Base-by-base conservation (phyloP, 2,797 vertebrate genomes). In the Argyrosomus regius region DNA sequence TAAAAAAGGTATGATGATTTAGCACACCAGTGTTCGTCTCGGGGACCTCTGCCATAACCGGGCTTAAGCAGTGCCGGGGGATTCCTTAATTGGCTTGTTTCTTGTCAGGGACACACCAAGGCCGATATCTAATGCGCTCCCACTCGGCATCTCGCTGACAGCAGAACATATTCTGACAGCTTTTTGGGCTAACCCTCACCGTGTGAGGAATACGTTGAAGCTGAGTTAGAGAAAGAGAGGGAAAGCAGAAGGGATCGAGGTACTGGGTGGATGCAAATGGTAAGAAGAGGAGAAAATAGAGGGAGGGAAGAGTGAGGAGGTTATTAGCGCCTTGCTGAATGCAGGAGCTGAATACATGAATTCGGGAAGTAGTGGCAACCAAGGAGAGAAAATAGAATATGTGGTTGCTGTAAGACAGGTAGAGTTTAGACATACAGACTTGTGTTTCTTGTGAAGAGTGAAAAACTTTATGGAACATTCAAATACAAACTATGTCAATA, bases 61-160 rank as follows among this genome's bases (percentile, higher is more conserved):
- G 91, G 92, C 93, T 93, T 94, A 94, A 95, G 90, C 91, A 93
- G 92, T 93, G 85, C 88, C 87, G 80, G 88, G 93, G 93, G 93
- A 94, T 87, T 87, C 90, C 90, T 93, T 95, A 95, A 95, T 95
- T 95, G 95, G 94, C 93, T 94, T 93, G 91, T 94, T 94, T 92
- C 93, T 94, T 95, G 93, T 95, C 94, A 93, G 92, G 93, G 94
- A 94, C 93, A 92, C 87, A 83, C 91, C 66, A 81, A 89, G 93
- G 92, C 92, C 84, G 84, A 91, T 90, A 94, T 89, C 92, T 90
- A 92, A 91, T 90, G 88, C 61, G 73, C 89, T 92, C 90, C 92
- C 90, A 83, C 85, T 88, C 86, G 87, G 88, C 90, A 86, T 92
- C 92, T 91, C 88, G 41, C 93, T 93, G 93, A 92, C 92, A 92